phyloP scores from a whole-genome alignment of 1,140 invertebrate species.

The Orchestia grillus region DNA sequence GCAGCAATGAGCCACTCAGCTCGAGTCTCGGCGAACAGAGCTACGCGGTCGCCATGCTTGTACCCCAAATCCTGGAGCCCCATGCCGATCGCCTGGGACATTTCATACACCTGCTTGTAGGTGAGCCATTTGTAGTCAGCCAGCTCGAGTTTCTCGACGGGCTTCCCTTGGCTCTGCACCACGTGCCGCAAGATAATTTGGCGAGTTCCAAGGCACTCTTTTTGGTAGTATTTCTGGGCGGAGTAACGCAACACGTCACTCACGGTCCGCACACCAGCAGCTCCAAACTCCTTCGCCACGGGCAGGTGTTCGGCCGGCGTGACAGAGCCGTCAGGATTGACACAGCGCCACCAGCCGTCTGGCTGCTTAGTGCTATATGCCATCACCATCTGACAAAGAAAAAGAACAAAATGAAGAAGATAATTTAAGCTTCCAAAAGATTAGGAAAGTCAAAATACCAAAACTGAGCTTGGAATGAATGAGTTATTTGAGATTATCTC shows the following conservation, averaged over 20 bases:
- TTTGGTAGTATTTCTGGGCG: neutral
- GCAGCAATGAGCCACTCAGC: slow-evolving; percentile 76
- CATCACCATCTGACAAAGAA: neutral
- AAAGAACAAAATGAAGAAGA: neutral
- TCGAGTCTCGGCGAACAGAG: slow-evolving; percentile 76
- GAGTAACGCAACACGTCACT: slow-evolving; percentile 19
- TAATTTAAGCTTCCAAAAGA: too few relatives aligned
- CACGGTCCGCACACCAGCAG: slow-evolving; percentile 27
- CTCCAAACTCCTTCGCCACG: neutral
- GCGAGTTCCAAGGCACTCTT: slow-evolving; percentile 47
- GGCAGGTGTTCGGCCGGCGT: neutral
- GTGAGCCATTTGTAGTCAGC: slow-evolving; percentile 75
- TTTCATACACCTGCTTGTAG: slow-evolving; percentile 72
- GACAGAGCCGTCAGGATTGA: neutral
- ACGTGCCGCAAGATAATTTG: neutral
- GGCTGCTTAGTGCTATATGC: neutral
- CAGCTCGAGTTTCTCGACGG: slow-evolving; percentile 68
- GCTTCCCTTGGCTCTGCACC: slow-evolving; percentile 10
- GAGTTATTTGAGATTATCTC: too few relatives aligned
- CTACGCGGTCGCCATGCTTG: slow-evolving; percentile 71
- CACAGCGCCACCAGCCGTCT: slow-evolving; percentile 6
- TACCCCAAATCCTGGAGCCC: slow-evolving; percentile 71
- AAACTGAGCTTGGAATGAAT: too few relatives aligned
- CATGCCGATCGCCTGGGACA: slow-evolving; percentile 71
- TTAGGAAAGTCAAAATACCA: too few relatives aligned